Evolutionary conservation across 2,113 vertebrate genomes (phyloP).

Genomic region (Esox niger): DNA sequence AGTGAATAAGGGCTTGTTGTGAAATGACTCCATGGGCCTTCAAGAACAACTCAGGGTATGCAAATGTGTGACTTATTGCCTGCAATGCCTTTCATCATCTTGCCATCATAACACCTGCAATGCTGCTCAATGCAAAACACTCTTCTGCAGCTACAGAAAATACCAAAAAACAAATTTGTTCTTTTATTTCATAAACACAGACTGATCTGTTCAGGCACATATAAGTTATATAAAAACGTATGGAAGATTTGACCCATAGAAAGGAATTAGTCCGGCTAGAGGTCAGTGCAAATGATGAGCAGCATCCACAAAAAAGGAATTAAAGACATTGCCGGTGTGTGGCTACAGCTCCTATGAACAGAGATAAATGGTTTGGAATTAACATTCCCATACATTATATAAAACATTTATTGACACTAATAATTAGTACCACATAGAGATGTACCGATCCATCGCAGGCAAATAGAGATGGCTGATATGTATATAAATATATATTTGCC

Average conservation of each 20-base stretch:
- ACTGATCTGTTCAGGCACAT: conserved; percentile 53
- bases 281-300: conserved; percentile 52
- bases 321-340: conserved; percentile 29
- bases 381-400: background rate
- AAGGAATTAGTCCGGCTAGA: conserved; percentile 32
- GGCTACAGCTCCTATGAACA: conserved; percentile 61
- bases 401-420: background rate
- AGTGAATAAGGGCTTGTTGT: no score
- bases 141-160: background rate
- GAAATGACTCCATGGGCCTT: no score
- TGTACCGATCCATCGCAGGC: no score
- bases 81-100: background rate
- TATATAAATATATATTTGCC: no score
- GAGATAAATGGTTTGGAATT: background rate
- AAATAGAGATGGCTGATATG: no score
- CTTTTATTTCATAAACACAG: conserved; percentile 69
- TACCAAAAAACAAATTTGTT: background rate
- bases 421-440: background rate
- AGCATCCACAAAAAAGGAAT: conserved; percentile 41
- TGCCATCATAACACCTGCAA: no score
- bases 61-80: no score
- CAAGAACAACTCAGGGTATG: no score
- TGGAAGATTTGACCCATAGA: conserved; percentile 31
- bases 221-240: conserved; percentile 30
- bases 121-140: no score